Conservation (phyloP, 2,888 invertebrate species). For the Deroplatys truncata region DNA sequence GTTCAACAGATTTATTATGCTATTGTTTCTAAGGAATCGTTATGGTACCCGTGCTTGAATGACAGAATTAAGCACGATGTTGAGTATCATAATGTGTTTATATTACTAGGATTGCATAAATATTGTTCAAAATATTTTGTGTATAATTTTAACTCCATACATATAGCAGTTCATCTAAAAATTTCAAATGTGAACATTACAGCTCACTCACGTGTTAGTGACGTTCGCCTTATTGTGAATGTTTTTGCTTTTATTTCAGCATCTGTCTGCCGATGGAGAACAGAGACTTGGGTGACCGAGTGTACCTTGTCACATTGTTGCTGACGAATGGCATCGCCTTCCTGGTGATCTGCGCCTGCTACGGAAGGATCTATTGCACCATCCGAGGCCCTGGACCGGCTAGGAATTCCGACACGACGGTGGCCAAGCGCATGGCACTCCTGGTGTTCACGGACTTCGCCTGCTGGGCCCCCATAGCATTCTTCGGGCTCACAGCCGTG, state of each 20-base stretch:
- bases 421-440: constrained; percentile 63
- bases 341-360: constrained; percentile 58
- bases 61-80: no score
- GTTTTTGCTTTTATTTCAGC: constrained; percentile 39
- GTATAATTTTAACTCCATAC: no score
- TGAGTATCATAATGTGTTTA: no score
- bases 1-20: no score
- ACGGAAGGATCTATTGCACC: constrained; percentile 58
- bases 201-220: no score
- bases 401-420: constrained; percentile 47
- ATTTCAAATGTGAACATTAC: no score
- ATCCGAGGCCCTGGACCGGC: constrained; percentile 43
- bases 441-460: constrained; percentile 63
- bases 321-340: constrained; percentile 60
- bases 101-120: no score
- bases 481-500: constrained; percentile 61
- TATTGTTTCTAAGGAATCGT: no score
- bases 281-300: constrained; percentile 49
- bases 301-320: constrained; percentile 54
- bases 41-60: no score
- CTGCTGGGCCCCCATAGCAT: constrained; percentile 61
- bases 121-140: no score
- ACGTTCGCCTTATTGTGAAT: neutral
- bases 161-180: no score
- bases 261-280: constrained; percentile 64